phyloP scores from a whole-genome alignment of 2,888 invertebrate species.

The Diloba caeruleocephala region DNA sequence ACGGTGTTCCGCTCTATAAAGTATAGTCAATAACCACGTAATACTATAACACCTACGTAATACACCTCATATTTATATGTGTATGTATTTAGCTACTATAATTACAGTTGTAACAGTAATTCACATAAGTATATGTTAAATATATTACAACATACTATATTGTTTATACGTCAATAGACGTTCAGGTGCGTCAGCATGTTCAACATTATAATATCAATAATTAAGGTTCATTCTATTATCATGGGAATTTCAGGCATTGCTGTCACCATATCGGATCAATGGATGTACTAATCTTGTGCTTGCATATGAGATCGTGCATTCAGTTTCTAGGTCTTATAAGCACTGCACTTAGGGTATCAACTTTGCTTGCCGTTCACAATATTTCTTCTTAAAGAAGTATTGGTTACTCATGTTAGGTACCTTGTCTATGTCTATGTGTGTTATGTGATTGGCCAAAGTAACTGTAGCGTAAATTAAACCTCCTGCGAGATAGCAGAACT shows the following conservation, averaged over 20 bases:
- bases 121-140: conserved; percentile 12
- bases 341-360: too few relatives aligned
- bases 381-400: too few relatives aligned
- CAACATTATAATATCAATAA: too few relatives aligned
- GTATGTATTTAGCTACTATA: conserved; percentile 3
- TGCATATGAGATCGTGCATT: too few relatives aligned
- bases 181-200: conserved; percentile 3
- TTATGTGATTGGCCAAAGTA: neutral
- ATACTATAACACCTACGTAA: conserved; percentile 12
- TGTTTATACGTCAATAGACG: neutral
- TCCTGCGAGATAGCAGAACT: neutral
- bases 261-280: too few relatives aligned
- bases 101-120: conserved; percentile 19
- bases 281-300: too few relatives aligned
- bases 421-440: too few relatives aligned
- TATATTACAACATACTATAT: conserved; percentile 47
- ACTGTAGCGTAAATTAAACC: neutral
- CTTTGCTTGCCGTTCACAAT: too few relatives aligned
- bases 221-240: neutral
- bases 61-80: neutral
- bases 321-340: too few relatives aligned
- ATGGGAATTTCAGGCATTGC: neutral
- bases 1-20: conserved; percentile 13
- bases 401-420: too few relatives aligned
- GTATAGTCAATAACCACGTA: conserved; percentile 20